These are phyloP conservation scores for Pantherophis vulpinus DNA, from an alignment of 2,797 vertebrate species.

Conservation along the genomic window DNA sequence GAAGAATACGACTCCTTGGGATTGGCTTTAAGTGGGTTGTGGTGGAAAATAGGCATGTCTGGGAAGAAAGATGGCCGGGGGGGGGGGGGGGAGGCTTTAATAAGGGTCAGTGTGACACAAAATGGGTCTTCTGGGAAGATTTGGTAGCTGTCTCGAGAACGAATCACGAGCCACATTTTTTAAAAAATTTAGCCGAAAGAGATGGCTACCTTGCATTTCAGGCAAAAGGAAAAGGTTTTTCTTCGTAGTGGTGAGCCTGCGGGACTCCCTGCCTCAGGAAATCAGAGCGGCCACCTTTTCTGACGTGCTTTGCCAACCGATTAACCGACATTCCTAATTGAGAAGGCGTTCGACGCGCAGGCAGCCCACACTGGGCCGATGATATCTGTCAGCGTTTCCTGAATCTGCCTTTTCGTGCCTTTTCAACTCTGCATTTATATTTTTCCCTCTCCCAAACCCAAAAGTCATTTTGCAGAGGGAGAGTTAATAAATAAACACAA, in stretches of 20 bases:
- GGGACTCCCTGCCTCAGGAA: neutral
- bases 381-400: neutral
- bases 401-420: neutral
- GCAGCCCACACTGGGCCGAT: neutral
- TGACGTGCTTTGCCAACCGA: neutral
- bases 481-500: neutral
- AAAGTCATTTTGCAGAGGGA: neutral
- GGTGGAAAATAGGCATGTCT: conserved; percentile 44
- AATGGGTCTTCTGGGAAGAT: neutral
- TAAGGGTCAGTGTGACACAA: conserved; percentile 3
- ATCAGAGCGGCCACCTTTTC: neutral
- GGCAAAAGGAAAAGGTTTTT: neutral
- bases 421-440: neutral
- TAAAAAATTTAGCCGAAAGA: neutral
- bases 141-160: neutral
- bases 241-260: neutral
- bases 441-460: neutral
- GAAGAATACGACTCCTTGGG: conserved; percentile 1
- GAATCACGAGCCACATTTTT: neutral
- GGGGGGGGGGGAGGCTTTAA: neutral
- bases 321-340: neutral
- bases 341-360: neutral
- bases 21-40: neutral
- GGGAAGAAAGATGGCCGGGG: conserved; percentile 5
- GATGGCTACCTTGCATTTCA: neutral